phyloP scores from a whole-genome alignment of 2,797 vertebrate species.

The Danio choprae region DNA sequence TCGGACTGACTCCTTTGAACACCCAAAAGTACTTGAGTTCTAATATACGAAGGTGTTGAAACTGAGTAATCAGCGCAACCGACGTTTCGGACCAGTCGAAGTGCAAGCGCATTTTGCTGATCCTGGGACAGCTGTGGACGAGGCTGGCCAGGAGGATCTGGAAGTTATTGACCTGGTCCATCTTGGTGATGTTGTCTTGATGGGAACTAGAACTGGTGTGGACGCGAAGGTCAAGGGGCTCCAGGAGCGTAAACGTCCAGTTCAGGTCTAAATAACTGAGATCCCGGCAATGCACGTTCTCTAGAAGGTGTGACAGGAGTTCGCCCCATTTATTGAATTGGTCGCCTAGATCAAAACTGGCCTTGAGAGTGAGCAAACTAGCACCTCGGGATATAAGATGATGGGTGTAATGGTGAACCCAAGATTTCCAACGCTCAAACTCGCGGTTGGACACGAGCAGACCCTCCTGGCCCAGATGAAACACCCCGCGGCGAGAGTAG shows the following conservation, averaged over 20 bases:
- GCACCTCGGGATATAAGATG: conserved; percentile 82
- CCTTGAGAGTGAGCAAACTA: conserved; percentile 81
- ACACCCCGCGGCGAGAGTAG: conserved; percentile 81
- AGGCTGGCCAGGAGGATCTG: conserved; percentile 81
- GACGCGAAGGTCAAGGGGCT: conserved; percentile 80
- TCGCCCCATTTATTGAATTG: conserved; percentile 82
- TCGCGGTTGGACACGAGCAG: conserved; percentile 82
- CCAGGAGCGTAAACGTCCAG: conserved; percentile 84
- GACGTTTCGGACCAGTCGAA: conserved; percentile 87
- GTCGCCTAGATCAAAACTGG: conserved; percentile 86
- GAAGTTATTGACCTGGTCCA: conserved; percentile 84
- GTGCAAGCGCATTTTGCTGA: conserved; percentile 81
- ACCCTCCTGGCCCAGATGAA: conserved; percentile 80
- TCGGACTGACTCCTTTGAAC: conserved; percentile 82
- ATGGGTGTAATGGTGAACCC: conserved; percentile 85
- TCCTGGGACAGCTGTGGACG: conserved; percentile 77
- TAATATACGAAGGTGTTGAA: conserved; percentile 82
- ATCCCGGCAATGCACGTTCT: conserved; percentile 83
- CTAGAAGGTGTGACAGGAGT: conserved; percentile 80
- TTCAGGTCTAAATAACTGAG: conserved; percentile 84
- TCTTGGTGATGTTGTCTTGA: conserved; percentile 84
- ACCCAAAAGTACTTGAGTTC: conserved; percentile 89
- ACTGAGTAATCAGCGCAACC: conserved; percentile 78
- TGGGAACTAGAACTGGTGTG: conserved; percentile 78
- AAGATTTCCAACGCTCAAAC: conserved; percentile 84